phyloP scores from a whole-genome alignment of 2,113 vertebrate species.

The Epinephelus moara region DNA sequence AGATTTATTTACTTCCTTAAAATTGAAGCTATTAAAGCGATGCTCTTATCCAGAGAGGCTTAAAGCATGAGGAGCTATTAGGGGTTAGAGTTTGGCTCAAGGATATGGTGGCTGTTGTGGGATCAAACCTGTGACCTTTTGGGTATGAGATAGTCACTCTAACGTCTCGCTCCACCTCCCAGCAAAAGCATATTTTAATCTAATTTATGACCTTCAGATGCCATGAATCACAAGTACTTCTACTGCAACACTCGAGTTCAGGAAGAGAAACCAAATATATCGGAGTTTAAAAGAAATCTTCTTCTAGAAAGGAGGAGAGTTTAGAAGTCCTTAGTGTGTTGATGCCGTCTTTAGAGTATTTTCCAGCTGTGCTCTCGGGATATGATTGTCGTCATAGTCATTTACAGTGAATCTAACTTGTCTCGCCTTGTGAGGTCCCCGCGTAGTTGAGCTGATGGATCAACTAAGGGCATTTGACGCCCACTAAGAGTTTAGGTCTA shows the following conservation, averaged over 20 bases:
- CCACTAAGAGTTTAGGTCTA: constrained; percentile 61
- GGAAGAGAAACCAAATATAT: not conserved
- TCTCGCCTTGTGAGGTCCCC: constrained; percentile 44
- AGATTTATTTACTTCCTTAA: not conserved
- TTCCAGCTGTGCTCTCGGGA: constrained; percentile 19
- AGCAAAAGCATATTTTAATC: constrained; percentile 36
- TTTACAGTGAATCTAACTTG: constrained; percentile 56
- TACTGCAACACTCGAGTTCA: not conserved
- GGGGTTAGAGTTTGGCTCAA: constrained; percentile 28
- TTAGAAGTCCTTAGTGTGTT: not conserved
- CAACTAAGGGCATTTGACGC: constrained; percentile 63
- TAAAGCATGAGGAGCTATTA: constrained; percentile 14
- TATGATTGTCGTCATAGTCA: constrained; percentile 43
- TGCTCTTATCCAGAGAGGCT: constrained; percentile 39
- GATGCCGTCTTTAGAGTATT: constrained; percentile 12
- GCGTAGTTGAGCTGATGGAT: constrained; percentile 57
- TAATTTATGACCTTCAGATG: constrained; percentile 23
- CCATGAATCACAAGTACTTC: constrained; percentile 9
- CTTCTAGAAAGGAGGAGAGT: not conserved
- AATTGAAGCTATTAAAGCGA: constrained; percentile 4
- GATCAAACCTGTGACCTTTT: constrained; percentile 61
- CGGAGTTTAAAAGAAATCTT: not conserved
- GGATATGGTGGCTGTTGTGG: constrained; percentile 22
- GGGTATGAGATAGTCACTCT: constrained; percentile 1
- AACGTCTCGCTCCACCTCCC: constrained; percentile 12